A percentile compares a stretch with the other conserved stretches of the same genome.
These are phyloP conservation scores for Exaiptasia diaphana DNA, from an alignment of 64 coral and sea anemone genomes.

Conservation along the genomic window DNA sequence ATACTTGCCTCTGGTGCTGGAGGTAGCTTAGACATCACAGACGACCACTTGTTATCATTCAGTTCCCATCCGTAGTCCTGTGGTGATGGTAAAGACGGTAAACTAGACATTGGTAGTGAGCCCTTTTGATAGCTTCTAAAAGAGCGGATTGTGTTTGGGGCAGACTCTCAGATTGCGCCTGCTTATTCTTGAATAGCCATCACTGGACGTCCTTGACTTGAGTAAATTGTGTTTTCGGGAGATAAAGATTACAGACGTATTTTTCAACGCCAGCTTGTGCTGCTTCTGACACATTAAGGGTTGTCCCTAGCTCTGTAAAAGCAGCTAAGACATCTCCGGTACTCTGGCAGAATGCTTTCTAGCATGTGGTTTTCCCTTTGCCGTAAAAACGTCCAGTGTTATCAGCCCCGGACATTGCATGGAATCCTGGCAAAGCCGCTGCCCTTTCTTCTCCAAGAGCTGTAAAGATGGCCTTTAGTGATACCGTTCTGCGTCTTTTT, in stretches of 20 bases:
- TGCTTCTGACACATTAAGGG: background rate
- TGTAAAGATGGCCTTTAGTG: background rate
- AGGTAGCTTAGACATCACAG: slow-evolving; percentile 11
- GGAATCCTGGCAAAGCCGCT: slow-evolving; percentile 12
- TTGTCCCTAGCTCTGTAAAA: slow-evolving; percentile 25
- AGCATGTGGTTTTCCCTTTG: slow-evolving; percentile 15
- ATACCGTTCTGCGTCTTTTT: background rate
- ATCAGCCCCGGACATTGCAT: slow-evolving; percentile 29
- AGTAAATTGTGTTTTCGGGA: background rate
- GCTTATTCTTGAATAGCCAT: slow-evolving; percentile 34
- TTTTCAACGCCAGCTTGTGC: background rate
- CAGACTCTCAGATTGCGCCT: slow-evolving; percentile 32
- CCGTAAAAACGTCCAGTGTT: slow-evolving; percentile 28
- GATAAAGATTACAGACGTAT: slow-evolving; percentile 15
- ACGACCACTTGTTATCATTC: slow-evolving; percentile 16
- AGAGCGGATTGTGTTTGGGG: slow-evolving; percentile 29
- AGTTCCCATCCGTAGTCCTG: slow-evolving; percentile 21
- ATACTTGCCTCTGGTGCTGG: slow-evolving; percentile 14
- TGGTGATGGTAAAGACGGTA: slow-evolving; percentile 18
- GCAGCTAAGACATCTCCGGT: background rate
- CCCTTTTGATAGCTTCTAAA: background rate
- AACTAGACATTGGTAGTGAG: slow-evolving; percentile 34
- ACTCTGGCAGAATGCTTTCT: background rate
- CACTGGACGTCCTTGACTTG: slow-evolving; percentile 18
- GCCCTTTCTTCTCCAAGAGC: background rate